Conservation (phyloP, 2,797 vertebrate genomes). For the Gallinago stenura region DNA sequence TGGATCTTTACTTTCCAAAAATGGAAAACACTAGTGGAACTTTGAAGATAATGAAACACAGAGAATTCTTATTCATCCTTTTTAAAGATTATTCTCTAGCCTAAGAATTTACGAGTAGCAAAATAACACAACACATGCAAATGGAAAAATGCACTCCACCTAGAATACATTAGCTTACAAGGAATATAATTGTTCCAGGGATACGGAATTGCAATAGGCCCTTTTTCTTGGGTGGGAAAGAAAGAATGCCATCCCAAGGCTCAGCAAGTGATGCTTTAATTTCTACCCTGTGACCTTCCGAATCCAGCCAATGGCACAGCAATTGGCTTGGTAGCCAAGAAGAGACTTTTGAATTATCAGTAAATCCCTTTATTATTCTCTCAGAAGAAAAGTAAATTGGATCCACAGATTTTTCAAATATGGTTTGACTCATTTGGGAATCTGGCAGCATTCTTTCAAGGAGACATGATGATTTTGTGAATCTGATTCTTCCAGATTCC, state of each 20-base stretch:
- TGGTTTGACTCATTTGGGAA: slow-evolving; percentile 1
- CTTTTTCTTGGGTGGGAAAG: neutral
- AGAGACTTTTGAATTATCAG: neutral
- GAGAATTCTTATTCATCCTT: slow-evolving; percentile 32
- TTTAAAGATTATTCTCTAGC: slow-evolving; percentile 28
- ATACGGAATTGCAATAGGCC: neutral
- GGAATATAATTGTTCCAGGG: neutral
- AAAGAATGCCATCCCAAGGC: neutral
- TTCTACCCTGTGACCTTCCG: neutral
- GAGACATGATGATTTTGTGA: neutral
- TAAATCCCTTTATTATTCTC: neutral
- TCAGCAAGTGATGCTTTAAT: neutral
- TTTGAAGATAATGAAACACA: neutral
- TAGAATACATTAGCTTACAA: slow-evolving; percentile 37
- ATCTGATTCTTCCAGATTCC: slow-evolving; percentile 11
- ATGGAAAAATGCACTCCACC: slow-evolving; percentile 1
- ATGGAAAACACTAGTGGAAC: neutral
- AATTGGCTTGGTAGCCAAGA: neutral
- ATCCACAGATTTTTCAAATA: slow-evolving; percentile 18
- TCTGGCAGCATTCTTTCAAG: neutral
- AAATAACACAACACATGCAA: slow-evolving; percentile 27
- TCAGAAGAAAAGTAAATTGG: neutral
- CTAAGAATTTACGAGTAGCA: slow-evolving; percentile 24
- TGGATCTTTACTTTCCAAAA: neutral
- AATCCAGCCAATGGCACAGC: neutral